Evolutionary conservation across 2,888 invertebrate species (phyloP).

Genomic region (Dynastes tityus): DNA sequence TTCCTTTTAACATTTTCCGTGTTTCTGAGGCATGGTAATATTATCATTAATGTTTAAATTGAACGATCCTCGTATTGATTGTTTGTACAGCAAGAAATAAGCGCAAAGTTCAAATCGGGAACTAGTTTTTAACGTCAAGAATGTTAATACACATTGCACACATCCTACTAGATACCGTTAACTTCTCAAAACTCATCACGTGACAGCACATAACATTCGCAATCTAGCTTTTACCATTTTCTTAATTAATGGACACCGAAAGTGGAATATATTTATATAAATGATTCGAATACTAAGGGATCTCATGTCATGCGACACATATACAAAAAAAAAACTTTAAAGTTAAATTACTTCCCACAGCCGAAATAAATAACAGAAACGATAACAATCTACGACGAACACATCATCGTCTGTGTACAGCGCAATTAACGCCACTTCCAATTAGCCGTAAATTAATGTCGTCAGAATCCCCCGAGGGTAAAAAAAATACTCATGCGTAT

Average conservation of each 20-base stretch:
- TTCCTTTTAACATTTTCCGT: too few species aligned
- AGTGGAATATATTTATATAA: not conserved
- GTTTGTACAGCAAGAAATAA: not conserved
- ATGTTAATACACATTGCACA: not conserved
- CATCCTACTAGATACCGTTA: not conserved
- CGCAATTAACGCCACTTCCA: conserved; percentile 2
- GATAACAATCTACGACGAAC: not conserved
- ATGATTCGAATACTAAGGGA: too few species aligned
- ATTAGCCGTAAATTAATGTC: conserved; percentile 1
- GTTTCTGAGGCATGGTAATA: too few species aligned
- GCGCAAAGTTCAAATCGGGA: not conserved
- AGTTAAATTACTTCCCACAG: not conserved
- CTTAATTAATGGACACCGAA: not conserved
- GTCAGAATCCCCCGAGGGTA: not conserved
- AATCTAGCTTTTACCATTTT: not conserved
- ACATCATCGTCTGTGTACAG: not conserved
- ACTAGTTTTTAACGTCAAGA: not conserved
- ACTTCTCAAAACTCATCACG: not conserved
- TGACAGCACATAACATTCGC: not conserved
- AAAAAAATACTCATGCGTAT: not conserved
- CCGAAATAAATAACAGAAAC: not conserved
- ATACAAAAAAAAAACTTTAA: not conserved
- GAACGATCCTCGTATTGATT: too few species aligned
- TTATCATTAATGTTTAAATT: too few species aligned
- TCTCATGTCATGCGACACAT: too few species aligned